Evolutionary conservation across 1,140 invertebrate species (phyloP).

Genomic region (Diachasmimorpha longicaudata): DNA sequence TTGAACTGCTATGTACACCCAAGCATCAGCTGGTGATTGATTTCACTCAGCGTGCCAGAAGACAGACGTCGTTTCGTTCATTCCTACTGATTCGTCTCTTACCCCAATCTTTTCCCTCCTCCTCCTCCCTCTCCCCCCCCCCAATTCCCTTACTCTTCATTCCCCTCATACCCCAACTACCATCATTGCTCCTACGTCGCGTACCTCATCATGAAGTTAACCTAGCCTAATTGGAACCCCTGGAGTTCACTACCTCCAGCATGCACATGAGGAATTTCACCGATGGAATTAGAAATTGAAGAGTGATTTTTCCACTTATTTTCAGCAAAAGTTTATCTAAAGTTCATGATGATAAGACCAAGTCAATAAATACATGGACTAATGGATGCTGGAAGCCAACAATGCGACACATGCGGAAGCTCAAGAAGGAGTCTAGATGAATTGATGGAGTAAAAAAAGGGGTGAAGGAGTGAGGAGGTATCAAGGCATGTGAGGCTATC

Average conservation of each 20-base stretch:
- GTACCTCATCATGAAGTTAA: background rate
- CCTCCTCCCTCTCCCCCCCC: constrained; percentile 13
- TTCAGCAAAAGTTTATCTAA: constrained; percentile 25
- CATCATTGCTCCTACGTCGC: constrained; percentile 19
- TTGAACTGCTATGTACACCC: background rate
- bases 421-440: background rate
- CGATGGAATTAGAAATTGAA: background rate
- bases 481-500: constrained; percentile 38
- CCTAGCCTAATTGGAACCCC: background rate
- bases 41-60: constrained; percentile 26
- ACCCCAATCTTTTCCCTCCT: constrained; percentile 26
- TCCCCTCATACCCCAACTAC: constrained; percentile 10
- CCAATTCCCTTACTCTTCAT: constrained; percentile 17
- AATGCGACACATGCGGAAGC: constrained; percentile 38
- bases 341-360: constrained; percentile 28
- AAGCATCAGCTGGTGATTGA: constrained; percentile 24
- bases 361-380: constrained; percentile 48
- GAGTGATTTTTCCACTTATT: background rate
- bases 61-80: constrained; percentile 36
- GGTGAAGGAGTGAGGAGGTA: constrained; percentile 1
- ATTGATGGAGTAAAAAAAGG: constrained; percentile 15
- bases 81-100: constrained; percentile 29
- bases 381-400: constrained; percentile 52
- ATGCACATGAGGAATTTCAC: background rate
- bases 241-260: constrained; percentile 3